A percentile compares a stretch with the other conserved stretches of the same genome.
Evolutionary conservation across 2,113 vertebrate genomes (phyloP).

Genomic region (Rhagologus leucostigma): DNA sequence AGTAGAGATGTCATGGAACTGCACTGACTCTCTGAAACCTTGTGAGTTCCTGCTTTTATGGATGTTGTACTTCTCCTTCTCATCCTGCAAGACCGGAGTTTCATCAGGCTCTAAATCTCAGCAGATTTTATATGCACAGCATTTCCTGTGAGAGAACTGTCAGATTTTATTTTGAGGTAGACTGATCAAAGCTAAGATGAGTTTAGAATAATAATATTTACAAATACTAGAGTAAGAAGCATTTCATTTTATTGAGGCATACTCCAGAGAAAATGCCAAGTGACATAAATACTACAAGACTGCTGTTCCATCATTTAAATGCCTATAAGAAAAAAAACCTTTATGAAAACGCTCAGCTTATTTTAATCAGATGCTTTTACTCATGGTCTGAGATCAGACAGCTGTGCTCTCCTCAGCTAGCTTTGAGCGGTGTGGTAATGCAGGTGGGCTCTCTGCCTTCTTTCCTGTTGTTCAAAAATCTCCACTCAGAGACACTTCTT

Average conservation of each 20-base stretch:
- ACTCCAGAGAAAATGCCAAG: neutral
- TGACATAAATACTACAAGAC: neutral
- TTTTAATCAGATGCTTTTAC: neutral
- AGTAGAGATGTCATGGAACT: constrained; percentile 23
- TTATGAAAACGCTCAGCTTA: neutral
- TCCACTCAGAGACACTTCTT: neutral
- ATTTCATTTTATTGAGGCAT: neutral
- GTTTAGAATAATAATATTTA: constrained; percentile 40
- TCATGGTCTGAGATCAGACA: neutral
- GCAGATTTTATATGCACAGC: neutral
- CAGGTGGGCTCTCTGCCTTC: neutral
- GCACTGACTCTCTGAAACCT: neutral
- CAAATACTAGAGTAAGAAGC: neutral
- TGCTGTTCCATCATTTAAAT: neutral
- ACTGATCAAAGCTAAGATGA: constrained; percentile 18
- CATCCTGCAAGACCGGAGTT: neutral
- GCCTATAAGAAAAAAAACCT: neutral
- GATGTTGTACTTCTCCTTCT: neutral
- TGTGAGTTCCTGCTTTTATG: neutral
- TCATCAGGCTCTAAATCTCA: neutral
- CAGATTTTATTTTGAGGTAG: constrained; percentile 23
- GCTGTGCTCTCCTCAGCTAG: neutral
- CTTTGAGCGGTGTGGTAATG: fast-evolving
- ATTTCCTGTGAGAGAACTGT: neutral
- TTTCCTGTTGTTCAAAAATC: neutral